phyloP scores from a whole-genome alignment of 2,797 vertebrate species.

The Poecilia velifera region DNA sequence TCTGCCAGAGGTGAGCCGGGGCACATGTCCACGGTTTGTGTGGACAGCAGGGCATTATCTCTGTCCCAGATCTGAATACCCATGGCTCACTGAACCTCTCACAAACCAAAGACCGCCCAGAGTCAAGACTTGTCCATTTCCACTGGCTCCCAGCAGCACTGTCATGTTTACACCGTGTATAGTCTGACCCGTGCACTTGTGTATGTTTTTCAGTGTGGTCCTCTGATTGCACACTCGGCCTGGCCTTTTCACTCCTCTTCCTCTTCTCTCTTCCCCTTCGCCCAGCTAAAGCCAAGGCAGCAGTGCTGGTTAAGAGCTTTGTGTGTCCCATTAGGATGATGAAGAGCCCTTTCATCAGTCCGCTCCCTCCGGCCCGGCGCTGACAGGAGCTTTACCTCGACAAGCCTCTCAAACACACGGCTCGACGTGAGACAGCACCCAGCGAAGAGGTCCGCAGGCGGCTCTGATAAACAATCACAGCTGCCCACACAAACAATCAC shows the following conservation, averaged over 20 bases:
- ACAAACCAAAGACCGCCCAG: constrained; percentile 32
- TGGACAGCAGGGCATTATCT: constrained; percentile 66
- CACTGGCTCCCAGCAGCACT: constrained; percentile 37
- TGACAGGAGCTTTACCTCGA: constrained; percentile 84
- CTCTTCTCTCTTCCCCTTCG: constrained; percentile 40
- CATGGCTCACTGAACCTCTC: constrained; percentile 53
- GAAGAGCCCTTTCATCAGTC: constrained; percentile 84
- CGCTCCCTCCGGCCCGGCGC: constrained; percentile 77
- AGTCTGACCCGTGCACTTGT: constrained; percentile 49
- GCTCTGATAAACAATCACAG: constrained; percentile 55
- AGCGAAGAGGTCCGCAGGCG: constrained; percentile 61
- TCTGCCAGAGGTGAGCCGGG: constrained; percentile 35
- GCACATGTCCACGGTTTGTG: constrained; percentile 25
- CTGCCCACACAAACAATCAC: constrained; percentile 27
- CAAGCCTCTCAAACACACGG: constrained; percentile 78
- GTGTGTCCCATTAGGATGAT: constrained; percentile 86
- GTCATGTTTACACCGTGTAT: constrained; percentile 56
- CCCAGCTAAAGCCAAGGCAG: constrained; percentile 69
- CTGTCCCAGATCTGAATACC: constrained; percentile 56
- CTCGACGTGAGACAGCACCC: constrained; percentile 75
- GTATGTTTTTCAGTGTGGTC: constrained; percentile 48
- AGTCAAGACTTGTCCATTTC: constrained; percentile 41
- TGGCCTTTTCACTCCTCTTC: constrained; percentile 41
- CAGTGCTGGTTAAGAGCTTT: constrained; percentile 80
- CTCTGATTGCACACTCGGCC: constrained; percentile 44